Evolutionary conservation across 2,113 vertebrate species (phyloP).

Genomic region (Melanerpes aurifrons): DNA sequence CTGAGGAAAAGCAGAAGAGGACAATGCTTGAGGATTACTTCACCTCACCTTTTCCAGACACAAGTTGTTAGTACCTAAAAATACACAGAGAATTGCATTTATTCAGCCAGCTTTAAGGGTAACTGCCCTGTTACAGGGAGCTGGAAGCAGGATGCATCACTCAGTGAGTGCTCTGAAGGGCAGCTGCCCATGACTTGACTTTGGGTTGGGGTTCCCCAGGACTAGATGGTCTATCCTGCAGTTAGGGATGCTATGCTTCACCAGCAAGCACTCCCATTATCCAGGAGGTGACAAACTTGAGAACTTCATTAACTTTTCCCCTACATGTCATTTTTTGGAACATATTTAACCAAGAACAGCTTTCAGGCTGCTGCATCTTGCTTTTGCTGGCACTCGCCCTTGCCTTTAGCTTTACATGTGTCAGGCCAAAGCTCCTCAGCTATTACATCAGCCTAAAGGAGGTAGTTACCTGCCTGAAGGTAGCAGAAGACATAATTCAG

Average conservation of each 20-base stretch:
- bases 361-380: neutral
- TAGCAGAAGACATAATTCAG: neutral
- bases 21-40: neutral
- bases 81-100: conserved; percentile 9
- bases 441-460: neutral
- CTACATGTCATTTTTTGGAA: neutral
- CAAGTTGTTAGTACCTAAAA: conserved; percentile 35
- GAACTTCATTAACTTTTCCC: neutral
- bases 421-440: neutral
- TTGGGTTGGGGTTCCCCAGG: neutral
- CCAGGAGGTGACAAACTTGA: neutral
- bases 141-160: neutral
- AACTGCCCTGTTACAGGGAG: neutral
- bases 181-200: neutral
- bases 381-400: neutral
- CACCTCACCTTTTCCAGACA: conserved; percentile 7
- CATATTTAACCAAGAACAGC: neutral
- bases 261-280: neutral
- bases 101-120: neutral
- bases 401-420: neutral
- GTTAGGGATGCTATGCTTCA: neutral
- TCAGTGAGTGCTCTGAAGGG: neutral
- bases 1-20: conserved; percentile 43
- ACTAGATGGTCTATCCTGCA: fast-evolving
- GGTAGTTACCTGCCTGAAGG: neutral